Evolutionary conservation across 2,797 vertebrate genomes (phyloP), one percentile per base, ranked within the genome.

Genomic region (Geotrypetes seraphini): DNA sequence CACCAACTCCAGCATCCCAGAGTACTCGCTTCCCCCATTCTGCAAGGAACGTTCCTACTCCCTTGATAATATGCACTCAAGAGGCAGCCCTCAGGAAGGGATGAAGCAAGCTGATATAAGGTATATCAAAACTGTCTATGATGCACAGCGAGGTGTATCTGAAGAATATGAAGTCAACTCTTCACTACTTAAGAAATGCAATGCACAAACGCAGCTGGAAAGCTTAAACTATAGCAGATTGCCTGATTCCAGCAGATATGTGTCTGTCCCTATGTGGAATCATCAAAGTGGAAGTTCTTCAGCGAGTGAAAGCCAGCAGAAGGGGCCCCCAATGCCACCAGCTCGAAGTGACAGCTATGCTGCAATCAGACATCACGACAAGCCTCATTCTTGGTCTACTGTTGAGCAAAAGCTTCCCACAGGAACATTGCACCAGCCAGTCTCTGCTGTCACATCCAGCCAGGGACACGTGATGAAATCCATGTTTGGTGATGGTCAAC

Each of bases 1-100:
- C 39, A 93, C 92, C 52, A 94, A 85, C 47, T 92, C 91, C 11
- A 96, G 94, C 48, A 85, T 90, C 50, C 89, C 93, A 0, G 95
- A 99, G 51, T 96, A 90, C 40, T 83, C 86, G 0, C 13, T 24
- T 1, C 65, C 84, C 3, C 52, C 74, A 0, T 63, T 73, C 12
- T 45, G 66, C 62, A 80, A 84, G 19, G 95, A 96, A 42, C 81
- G 62, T 10, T 87, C 84, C 14, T 88, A 75, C 38, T 91, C 87
- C 2, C 44, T 73, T 57, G 92, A 94, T 26, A 70, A 69, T 4
- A 37, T 76, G 31, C 57, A 49, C 19, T 39, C 55, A 37, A 78
- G 72, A 21, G 73, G 62, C 1, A 62, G 63, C 25, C 63, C 61
- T 4, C 64, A 66, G 3, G 87, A 85, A 21, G 83, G 84, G 6